Conservation (phyloP, 2,113 vertebrate species). For the Otolemur garnettii region DNA sequence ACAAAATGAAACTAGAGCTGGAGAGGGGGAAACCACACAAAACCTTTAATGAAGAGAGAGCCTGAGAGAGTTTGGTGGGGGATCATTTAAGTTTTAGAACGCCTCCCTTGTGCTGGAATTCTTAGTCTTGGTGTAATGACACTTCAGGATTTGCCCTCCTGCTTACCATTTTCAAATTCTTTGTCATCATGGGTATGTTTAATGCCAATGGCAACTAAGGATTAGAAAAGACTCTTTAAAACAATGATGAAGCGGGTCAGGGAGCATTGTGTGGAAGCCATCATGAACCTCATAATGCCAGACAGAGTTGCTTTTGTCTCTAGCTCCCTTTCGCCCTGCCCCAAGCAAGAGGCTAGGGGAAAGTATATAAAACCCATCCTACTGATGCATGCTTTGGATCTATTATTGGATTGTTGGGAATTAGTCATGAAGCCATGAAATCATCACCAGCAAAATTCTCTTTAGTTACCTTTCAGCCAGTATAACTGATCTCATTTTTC, state of each 20-base stretch:
- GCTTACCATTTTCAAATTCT: constrained; percentile 34
- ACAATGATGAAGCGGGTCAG: constrained; percentile 16
- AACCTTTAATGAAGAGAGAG: constrained; percentile 53
- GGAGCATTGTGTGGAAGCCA: background rate
- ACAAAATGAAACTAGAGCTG: constrained; percentile 80
- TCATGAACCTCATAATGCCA: background rate
- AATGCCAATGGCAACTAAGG: constrained; percentile 48
- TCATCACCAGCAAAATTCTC: constrained; percentile 40
- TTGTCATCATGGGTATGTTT: constrained; percentile 61
- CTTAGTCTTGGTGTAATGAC: background rate
- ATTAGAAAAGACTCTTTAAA: constrained; percentile 35
- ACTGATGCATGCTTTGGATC: background rate
- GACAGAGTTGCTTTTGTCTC: constrained; percentile 29
- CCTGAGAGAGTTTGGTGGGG: constrained; percentile 2
- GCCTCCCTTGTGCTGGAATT: background rate
- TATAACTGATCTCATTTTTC: constrained; percentile 47
- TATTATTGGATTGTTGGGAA: constrained; percentile 52
- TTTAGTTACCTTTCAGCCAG: constrained; percentile 30
- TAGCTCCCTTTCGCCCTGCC: background rate
- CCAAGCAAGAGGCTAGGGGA: background rate
- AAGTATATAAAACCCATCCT: background rate
- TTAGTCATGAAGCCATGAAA: constrained; percentile 59
- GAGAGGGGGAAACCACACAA: background rate
- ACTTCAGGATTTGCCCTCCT: constrained; percentile 29
- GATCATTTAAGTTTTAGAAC: background rate